phyloP scores from a whole-genome alignment of 2,888 invertebrate genomes.

The Serripes groenlandicus region DNA sequence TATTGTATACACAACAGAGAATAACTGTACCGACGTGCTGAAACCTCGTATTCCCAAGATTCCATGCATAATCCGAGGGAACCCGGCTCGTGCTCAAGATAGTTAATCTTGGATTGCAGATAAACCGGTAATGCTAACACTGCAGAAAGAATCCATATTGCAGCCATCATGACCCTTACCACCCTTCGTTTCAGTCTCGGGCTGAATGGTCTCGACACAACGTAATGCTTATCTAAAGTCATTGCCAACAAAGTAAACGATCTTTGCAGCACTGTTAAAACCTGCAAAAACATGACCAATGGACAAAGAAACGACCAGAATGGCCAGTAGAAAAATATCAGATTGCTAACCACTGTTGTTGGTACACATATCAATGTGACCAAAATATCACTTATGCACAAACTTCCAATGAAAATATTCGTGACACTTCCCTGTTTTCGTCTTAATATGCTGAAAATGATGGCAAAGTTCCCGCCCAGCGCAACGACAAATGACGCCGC shows the following conservation, averaged over 20 bases:
- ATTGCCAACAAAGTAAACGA: slow-evolving; percentile 15
- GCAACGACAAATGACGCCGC: slow-evolving; percentile 6
- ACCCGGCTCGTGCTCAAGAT: slow-evolving; percentile 24
- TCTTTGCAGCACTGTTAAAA: slow-evolving; percentile 25
- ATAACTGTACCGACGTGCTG: slow-evolving; percentile 18
- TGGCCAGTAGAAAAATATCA: slow-evolving; percentile 31
- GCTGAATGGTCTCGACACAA: slow-evolving; percentile 13
- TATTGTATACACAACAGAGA: slow-evolving; percentile 17
- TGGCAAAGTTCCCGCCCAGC: slow-evolving; percentile 20
- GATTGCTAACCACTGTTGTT: slow-evolving; percentile 16
- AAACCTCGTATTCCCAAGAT: neutral
- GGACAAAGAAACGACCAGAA: slow-evolving; percentile 33
- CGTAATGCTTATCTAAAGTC: slow-evolving; percentile 28
- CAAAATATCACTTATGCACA: slow-evolving; percentile 23
- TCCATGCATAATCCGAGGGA: slow-evolving; percentile 32
- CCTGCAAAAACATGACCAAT: slow-evolving; percentile 28
- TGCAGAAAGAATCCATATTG: slow-evolving; percentile 5
- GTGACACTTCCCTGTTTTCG: slow-evolving; percentile 9
- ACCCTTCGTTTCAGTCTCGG: neutral
- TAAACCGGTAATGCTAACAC: slow-evolving; percentile 7
- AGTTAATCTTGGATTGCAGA: neutral
- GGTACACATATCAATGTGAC: slow-evolving; percentile 26
- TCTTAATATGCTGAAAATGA: neutral
- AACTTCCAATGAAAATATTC: slow-evolving; percentile 30
- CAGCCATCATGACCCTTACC: slow-evolving; percentile 6